Evolutionary conservation across 2,113 vertebrate genomes (phyloP).

Genomic region (Phylloscopus trochiloides): DNA sequence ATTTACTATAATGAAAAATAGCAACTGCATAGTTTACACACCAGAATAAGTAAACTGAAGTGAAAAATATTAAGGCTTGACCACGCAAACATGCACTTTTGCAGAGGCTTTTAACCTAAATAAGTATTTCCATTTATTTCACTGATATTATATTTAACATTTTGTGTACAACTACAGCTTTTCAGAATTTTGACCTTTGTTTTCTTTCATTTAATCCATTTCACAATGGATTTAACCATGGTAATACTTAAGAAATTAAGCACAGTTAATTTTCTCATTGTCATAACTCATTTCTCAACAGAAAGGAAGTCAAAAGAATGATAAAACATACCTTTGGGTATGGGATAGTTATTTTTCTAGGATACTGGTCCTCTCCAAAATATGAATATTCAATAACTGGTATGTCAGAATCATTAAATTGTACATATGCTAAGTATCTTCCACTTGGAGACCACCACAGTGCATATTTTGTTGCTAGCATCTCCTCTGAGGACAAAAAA

Average conservation of each 20-base stretch:
- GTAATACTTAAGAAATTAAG: not conserved
- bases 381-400: slow-evolving; percentile 88
- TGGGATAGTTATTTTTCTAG: slow-evolving; percentile 84
- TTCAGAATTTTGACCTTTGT: not conserved
- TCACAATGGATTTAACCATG: not conserved
- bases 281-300: slow-evolving; percentile 22
- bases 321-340: slow-evolving; percentile 89
- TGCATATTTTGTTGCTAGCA: slow-evolving; percentile 88
- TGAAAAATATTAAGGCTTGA: not conserved
- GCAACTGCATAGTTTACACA: not conserved
- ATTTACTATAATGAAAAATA: not conserved
- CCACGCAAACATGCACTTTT: not conserved
- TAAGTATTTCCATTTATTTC: not conserved
- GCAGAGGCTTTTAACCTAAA: not conserved
- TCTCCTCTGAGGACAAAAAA: slow-evolving; percentile 84
- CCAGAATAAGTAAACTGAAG: not conserved
- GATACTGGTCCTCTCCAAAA: slow-evolving; percentile 91
- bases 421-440: slow-evolving; percentile 84
- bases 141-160: not conserved
- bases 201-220: not conserved
- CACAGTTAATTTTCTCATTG: not conserved
- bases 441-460: slow-evolving; percentile 93
- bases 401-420: slow-evolving; percentile 91
- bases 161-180: not conserved
- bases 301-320: not conserved